Conservation (phyloP, 2,888 invertebrate genomes). For the Lycocerus yunnanus region DNA sequence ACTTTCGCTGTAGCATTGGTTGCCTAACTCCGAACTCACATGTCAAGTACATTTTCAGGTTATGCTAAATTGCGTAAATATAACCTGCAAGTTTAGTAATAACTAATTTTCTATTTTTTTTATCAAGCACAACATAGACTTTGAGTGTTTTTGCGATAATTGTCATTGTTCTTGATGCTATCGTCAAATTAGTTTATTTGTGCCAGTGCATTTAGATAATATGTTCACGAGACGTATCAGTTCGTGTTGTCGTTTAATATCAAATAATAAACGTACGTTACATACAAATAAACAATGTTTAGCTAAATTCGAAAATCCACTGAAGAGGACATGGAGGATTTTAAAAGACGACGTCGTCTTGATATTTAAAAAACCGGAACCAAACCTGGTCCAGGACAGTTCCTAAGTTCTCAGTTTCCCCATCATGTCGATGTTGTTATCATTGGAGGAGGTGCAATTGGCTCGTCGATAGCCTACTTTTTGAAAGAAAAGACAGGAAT, state of each 20-base stretch:
- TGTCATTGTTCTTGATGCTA: not conserved
- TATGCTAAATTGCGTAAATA: not conserved
- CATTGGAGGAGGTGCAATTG: slow-evolving; percentile 92
- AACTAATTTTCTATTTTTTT: not conserved
- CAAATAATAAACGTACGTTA: slow-evolving; percentile 10
- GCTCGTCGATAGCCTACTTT: slow-evolving; percentile 90
- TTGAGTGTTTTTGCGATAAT: not conserved
- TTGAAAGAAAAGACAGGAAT: slow-evolving; percentile 72
- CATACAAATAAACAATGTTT: slow-evolving; percentile 21
- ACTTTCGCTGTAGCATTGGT: not conserved
- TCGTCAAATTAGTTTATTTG: not conserved
- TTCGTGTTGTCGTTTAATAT: not conserved
- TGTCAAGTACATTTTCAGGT: not conserved
- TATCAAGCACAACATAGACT: not conserved
- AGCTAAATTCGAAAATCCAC: slow-evolving; percentile 46
- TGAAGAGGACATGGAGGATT: slow-evolving; percentile 48
- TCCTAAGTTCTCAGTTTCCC: slow-evolving; percentile 56
- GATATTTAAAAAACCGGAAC: slow-evolving; percentile 34
- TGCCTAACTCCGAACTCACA: not conserved
- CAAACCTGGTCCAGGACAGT: not conserved
- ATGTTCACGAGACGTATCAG: not conserved
- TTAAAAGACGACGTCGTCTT: slow-evolving; percentile 52
- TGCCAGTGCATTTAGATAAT: not conserved
- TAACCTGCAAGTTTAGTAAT: not conserved
- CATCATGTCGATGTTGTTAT: slow-evolving; percentile 81